Evolutionary conservation across 1,140 invertebrate species (phyloP).

Genomic region (Ruditapes philippinarum): DNA sequence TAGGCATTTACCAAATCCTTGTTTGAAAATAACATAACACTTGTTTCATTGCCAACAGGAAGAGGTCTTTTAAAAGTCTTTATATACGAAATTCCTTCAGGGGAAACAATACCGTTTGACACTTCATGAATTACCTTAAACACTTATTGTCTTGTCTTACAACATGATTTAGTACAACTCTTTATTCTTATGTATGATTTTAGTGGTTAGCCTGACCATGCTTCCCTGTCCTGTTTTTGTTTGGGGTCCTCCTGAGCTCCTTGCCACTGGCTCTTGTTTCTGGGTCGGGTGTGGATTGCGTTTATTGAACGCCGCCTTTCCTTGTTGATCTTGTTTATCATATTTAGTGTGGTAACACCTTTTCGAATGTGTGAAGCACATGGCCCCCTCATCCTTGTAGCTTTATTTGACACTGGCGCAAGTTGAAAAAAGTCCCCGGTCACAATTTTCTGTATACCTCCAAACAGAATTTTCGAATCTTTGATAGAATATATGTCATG

Average conservation of each 20-base stretch:
- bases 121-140: constrained; percentile 3
- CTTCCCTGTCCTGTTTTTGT: too few relatives aligned
- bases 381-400: not conserved
- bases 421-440: constrained; percentile 19
- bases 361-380: constrained; percentile 7
- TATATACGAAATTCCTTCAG: not conserved
- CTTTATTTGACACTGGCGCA: not conserved
- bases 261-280: too few relatives aligned
- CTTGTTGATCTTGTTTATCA: too few relatives aligned
- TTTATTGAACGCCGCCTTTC: too few relatives aligned
- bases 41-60: not conserved
- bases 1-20: not conserved
- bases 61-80: not conserved
- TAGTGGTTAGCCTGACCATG: too few relatives aligned
- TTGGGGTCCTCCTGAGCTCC: too few relatives aligned
- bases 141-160: not conserved
- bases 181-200: too few relatives aligned
- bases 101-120: not conserved
- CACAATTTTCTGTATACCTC: constrained; percentile 19
- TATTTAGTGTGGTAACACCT: constrained; percentile 19
- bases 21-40: not conserved
- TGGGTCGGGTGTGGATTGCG: too few relatives aligned
- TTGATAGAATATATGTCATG: not conserved
- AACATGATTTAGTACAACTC: not conserved
- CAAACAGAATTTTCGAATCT: not conserved